Percentiles rank a stretch among this genome's conserved stretches.
Conservation (phyloP, 2,113 vertebrate genomes). For the Poicephalus meyeri region DNA sequence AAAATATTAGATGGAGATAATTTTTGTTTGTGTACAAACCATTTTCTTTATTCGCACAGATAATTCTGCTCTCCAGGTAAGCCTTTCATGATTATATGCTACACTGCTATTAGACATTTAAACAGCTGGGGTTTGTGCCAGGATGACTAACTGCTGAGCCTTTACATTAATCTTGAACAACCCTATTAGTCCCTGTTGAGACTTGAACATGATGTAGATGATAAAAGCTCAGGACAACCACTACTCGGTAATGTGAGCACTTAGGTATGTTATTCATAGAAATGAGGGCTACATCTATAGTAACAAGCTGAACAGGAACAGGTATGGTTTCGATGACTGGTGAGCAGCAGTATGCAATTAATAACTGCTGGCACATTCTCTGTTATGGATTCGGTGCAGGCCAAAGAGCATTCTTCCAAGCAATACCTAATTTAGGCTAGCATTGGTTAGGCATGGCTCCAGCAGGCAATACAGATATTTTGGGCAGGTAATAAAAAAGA, state of each 20-base stretch:
- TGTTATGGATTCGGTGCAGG: neutral
- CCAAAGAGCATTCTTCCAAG: neutral
- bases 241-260: neutral
- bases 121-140: neutral
- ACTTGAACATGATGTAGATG: neutral
- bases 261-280: neutral
- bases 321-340: neutral
- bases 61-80: neutral
- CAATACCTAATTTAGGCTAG: neutral
- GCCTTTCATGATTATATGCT: neutral
- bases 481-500: neutral
- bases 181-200: neutral
- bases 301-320: neutral
- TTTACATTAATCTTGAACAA: neutral
- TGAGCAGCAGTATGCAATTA: neutral
- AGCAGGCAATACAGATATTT: neutral
- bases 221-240: neutral
- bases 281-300: neutral
- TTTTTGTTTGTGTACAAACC: neutral
- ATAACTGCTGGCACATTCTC: neutral
- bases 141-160: neutral
- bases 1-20: neutral
- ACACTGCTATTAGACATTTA: neutral
- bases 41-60: neutral
- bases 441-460: neutral